These are phyloP conservation scores for Pemphigus obesinymphae DNA, from an alignment of 1,140 invertebrate species.

Conservation along the genomic window DNA sequence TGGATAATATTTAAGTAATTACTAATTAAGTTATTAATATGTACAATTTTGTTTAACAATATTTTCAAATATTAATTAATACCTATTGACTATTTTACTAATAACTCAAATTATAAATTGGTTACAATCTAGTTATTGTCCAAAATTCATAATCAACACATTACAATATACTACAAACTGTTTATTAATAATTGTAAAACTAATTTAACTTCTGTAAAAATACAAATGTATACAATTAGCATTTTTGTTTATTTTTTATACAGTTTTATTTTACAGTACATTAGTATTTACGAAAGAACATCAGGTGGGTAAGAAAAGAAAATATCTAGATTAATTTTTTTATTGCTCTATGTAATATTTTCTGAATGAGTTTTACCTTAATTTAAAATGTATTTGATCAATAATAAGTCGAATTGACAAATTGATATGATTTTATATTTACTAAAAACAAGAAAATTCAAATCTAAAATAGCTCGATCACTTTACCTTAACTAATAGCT, in stretches of 20 bases:
- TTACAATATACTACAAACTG: not conserved
- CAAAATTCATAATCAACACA: not conserved
- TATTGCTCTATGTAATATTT: not conserved
- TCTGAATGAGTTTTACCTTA: not conserved
- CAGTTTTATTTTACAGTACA: not conserved
- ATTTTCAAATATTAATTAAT: not conserved
- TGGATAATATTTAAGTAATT: not conserved
- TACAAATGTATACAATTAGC: not conserved
- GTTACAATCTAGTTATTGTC: not conserved
- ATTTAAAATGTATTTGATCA: not conserved
- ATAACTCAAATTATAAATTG: not conserved
- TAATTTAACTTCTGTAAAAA: not conserved
- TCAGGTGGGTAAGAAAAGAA: not conserved
- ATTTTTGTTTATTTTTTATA: not conserved
- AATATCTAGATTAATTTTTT: not conserved
- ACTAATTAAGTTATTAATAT: no score
- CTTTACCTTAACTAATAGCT: not conserved
- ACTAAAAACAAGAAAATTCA: not conserved
- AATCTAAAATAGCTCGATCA: not conserved
- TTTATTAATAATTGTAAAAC: not conserved
- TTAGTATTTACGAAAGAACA: not conserved
- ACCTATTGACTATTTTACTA: not conserved
- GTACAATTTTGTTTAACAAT: not conserved
- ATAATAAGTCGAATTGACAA: not conserved
- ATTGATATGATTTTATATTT: not conserved